These are phyloP conservation scores for Hylyphantes graminicola DNA, from an alignment of 1,140 invertebrate species.

Conservation along the genomic window DNA sequence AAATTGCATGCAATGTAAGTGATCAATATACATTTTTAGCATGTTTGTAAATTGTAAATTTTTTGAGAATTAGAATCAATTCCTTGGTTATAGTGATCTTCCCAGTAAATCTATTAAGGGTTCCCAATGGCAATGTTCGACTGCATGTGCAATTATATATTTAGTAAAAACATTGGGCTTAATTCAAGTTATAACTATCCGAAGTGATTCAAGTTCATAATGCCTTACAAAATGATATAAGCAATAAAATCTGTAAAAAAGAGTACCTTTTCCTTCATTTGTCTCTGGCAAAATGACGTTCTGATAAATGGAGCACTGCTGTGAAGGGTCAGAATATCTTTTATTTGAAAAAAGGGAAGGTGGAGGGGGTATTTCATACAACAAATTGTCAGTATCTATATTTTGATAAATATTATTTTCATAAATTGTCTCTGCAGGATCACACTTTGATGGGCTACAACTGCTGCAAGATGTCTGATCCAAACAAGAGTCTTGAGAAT, in stretches of 20 bases:
- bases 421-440: conserved; percentile 40
- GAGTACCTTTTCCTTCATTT: conserved; percentile 47
- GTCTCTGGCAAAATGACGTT: conserved; percentile 24
- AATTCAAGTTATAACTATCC: too few species aligned
- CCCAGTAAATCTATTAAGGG: too few species aligned
- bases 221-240: not conserved
- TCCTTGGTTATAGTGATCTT: too few species aligned
- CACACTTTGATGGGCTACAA: conserved; percentile 58
- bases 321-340: conserved; percentile 54
- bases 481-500: conserved; percentile 55
- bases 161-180: too few species aligned
- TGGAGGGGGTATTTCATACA: conserved; percentile 58
- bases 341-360: conserved; percentile 55
- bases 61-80: too few species aligned
- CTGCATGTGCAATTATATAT: too few species aligned
- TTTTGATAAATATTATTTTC: conserved; percentile 58
- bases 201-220: too few species aligned
- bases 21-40: too few species aligned
- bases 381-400: conserved; percentile 43
- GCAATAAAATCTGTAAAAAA: not conserved
- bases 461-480: conserved; percentile 56
- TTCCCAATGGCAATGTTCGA: too few species aligned
- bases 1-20: too few species aligned
- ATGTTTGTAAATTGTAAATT: too few species aligned
- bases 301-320: conserved; percentile 50